Evolutionary conservation across 1,140 invertebrate genomes (phyloP).

Genomic region (Plutomurus gul): DNA sequence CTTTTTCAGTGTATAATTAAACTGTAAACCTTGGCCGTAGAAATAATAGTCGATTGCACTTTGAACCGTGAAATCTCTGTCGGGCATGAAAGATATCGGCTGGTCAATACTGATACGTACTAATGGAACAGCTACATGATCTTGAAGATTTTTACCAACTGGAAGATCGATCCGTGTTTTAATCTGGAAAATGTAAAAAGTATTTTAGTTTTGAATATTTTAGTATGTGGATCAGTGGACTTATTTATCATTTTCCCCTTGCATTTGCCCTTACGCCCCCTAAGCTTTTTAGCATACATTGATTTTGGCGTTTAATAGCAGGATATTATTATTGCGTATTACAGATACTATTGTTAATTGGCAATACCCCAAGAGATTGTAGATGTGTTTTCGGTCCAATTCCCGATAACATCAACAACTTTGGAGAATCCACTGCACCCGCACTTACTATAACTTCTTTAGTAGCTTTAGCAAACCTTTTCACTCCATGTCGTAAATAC

Average conservation of each 20-base stretch:
- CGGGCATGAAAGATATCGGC: slow-evolving; percentile 9
- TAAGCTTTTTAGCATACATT: too few relatives aligned
- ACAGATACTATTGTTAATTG: too few relatives aligned
- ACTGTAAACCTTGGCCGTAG: slow-evolving; percentile 25
- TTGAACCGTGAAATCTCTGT: not conserved
- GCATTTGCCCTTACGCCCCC: too few relatives aligned
- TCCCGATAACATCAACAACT: not conserved
- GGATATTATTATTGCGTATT: too few relatives aligned
- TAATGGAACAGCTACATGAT: slow-evolving; percentile 56
- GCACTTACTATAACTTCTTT: slow-evolving; percentile 43
- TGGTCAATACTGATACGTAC: slow-evolving; percentile 40
- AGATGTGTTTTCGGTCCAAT: not conserved
- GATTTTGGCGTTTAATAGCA: too few relatives aligned
- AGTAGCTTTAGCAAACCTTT: not conserved
- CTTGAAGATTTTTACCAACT: slow-evolving; percentile 60
- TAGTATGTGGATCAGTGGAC: too few relatives aligned
- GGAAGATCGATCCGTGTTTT: slow-evolving; percentile 28
- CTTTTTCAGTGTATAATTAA: not conserved
- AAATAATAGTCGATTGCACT: slow-evolving; percentile 21
- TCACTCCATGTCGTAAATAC: slow-evolving; percentile 15
- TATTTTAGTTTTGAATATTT: too few relatives aligned
- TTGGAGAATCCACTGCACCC: not conserved
- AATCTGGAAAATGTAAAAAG: too few relatives aligned
- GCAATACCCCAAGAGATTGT: not conserved
- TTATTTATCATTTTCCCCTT: too few relatives aligned